Conservation (phyloP, 2,113 vertebrate species). For the Chionis minor region DNA sequence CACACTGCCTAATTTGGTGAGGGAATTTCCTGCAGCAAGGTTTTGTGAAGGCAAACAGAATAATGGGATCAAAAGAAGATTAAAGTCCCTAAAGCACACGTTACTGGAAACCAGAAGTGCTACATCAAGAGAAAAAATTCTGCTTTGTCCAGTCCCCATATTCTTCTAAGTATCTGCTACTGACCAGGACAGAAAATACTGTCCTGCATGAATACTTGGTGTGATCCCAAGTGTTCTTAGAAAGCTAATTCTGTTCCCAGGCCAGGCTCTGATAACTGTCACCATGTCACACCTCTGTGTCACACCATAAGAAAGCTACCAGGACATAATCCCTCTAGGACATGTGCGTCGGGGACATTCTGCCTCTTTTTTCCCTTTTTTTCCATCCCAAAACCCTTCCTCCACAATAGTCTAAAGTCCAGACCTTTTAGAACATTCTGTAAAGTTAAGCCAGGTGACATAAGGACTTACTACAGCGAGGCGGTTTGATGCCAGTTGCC, state of each 20-base stretch:
- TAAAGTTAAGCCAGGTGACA: not conserved
- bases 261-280: not conserved
- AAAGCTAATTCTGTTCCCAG: not conserved
- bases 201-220: not conserved
- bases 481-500: not conserved
- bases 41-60: slow-evolving; percentile 8
- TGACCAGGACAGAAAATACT: not conserved
- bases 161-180: not conserved
- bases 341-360: not conserved
- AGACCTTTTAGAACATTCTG: not conserved
- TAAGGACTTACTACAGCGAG: not conserved
- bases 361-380: not conserved
- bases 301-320: not conserved
- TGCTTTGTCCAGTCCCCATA: not conserved
- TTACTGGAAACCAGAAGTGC: not conserved
- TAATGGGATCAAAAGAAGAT: slow-evolving; percentile 13
- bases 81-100: not conserved
- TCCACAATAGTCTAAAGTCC: not conserved
- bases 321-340: not conserved
- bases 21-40: not conserved
- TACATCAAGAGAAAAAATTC: not conserved
- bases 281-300: not conserved
- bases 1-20: not conserved
- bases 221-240: not conserved
- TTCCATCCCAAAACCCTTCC: not conserved